Evolutionary conservation across 2,797 vertebrate genomes (phyloP).

Genomic region (Anableps anableps): DNA sequence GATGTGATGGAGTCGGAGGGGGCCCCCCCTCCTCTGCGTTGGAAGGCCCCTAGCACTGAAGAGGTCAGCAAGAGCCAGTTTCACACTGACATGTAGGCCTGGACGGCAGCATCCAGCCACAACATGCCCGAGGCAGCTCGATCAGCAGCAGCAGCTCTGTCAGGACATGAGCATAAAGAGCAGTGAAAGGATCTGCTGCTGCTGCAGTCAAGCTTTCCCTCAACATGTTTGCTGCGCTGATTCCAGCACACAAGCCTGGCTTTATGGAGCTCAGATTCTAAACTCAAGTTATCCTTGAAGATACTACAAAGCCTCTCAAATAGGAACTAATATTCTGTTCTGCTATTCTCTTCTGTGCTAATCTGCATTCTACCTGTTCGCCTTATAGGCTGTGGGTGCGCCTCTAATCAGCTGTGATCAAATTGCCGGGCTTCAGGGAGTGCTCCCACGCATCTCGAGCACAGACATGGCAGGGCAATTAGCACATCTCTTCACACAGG

Average conservation of each 20-base stretch:
- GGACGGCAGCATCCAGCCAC: constrained; percentile 77
- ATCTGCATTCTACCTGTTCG: constrained; percentile 55
- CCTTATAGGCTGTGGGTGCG: constrained; percentile 38
- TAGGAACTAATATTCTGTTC: constrained; percentile 31
- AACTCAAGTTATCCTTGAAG: constrained; percentile 28
- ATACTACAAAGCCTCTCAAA: constrained; percentile 36
- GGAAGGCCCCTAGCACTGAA: constrained; percentile 73
- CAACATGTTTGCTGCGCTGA: constrained; percentile 36
- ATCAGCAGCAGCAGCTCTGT: constrained; percentile 71
- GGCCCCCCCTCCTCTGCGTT: constrained; percentile 63
- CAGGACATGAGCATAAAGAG: constrained; percentile 53
- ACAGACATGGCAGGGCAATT: constrained; percentile 69
- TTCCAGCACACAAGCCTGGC: constrained; percentile 13
- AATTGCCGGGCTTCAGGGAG: constrained; percentile 55
- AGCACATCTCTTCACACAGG: constrained; percentile 75
- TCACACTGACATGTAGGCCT: constrained; percentile 77
- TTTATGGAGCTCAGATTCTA: constrained; percentile 14
- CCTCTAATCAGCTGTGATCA: constrained; percentile 72
- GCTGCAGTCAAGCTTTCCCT: constrained; percentile 48
- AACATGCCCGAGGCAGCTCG: constrained; percentile 74
- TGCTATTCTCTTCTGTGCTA: constrained; percentile 33
- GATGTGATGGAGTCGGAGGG: constrained; percentile 79
- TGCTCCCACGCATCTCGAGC: constrained; percentile 21
- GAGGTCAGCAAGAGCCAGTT: constrained; percentile 79
- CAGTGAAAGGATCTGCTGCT: constrained; percentile 49